Percentiles rank a stretch among this genome's conserved stretches.
Evolutionary conservation across 2,888 invertebrate genomes (phyloP).

Genomic region (Pseudoips prasinana): DNA sequence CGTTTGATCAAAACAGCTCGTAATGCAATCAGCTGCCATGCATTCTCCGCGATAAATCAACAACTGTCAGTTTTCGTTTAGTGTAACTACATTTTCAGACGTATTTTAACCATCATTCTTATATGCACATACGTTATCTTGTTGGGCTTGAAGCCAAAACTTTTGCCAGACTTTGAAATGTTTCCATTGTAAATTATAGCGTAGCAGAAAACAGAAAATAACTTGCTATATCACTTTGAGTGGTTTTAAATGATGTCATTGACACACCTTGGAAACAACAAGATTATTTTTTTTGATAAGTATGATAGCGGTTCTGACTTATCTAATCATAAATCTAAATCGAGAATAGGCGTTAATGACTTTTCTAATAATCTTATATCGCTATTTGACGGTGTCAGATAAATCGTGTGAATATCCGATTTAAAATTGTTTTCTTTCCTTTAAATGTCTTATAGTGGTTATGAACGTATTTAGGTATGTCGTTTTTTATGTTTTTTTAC

Average conservation of each 20-base stretch:
- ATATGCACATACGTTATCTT: slow-evolving; percentile 24
- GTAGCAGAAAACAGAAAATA: slow-evolving; percentile 24
- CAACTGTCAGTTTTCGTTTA: slow-evolving; percentile 41
- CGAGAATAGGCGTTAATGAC: slow-evolving; percentile 6
- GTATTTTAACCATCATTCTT: slow-evolving; percentile 28
- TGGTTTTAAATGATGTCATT: slow-evolving; percentile 36
- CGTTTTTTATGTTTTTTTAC: too few species aligned
- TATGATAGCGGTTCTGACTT: neutral
- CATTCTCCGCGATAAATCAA: slow-evolving; percentile 38
- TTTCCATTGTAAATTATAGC: slow-evolving; percentile 38
- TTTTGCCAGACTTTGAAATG: slow-evolving; percentile 38
- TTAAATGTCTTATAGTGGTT: too few species aligned
- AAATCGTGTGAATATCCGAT: too few species aligned
- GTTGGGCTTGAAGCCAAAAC: slow-evolving; percentile 47
- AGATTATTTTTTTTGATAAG: slow-evolving; percentile 3
- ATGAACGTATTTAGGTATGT: too few species aligned
- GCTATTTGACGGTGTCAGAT: too few species aligned
- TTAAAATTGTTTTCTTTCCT: too few species aligned
- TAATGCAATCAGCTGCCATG: slow-evolving; percentile 39
- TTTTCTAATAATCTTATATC: slow-evolving; percentile 8
- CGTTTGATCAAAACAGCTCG: slow-evolving; percentile 34
- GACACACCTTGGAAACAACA: slow-evolving; percentile 24
- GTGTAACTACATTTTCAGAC: slow-evolving; percentile 36
- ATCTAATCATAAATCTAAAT: neutral
- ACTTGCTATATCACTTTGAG: slow-evolving; percentile 20